These are phyloP conservation scores for Pseudobourletiella spinata DNA, from an alignment of 1,140 invertebrate species.

Conservation along the genomic window DNA sequence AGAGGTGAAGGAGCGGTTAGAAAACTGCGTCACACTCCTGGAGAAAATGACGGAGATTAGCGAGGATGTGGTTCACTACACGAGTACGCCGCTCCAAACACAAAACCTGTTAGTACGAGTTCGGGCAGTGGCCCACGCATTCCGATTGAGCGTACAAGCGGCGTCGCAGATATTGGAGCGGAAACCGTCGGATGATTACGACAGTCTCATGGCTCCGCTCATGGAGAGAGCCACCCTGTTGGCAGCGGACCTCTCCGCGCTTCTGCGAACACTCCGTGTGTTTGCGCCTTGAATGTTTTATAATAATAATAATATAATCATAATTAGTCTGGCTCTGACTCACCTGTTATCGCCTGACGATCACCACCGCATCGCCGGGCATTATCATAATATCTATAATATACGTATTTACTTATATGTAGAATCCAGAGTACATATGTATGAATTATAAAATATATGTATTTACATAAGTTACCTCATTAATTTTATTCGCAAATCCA, in stretches of 20 bases:
- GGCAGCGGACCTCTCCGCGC: constrained; percentile 66
- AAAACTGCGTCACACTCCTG: constrained; percentile 59
- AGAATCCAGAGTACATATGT: too few relatives aligned
- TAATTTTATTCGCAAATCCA: too few relatives aligned
- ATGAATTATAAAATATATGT: too few relatives aligned
- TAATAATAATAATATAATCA: too few relatives aligned
- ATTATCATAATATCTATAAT: too few relatives aligned
- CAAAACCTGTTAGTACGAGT: constrained; percentile 68
- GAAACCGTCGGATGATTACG: constrained; percentile 41
- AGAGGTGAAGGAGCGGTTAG: constrained; percentile 50
- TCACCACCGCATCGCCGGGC: too few relatives aligned
- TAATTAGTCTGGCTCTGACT: too few relatives aligned
- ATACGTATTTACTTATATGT: too few relatives aligned
- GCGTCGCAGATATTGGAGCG: constrained; percentile 50
- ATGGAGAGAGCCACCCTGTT: constrained; percentile 65
- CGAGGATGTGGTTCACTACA: constrained; percentile 59
- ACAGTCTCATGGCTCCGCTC: constrained; percentile 47
- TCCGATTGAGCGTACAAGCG: constrained; percentile 50
- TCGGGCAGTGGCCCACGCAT: constrained; percentile 67
- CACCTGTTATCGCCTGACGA: too few relatives aligned
- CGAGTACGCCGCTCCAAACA: constrained; percentile 64
- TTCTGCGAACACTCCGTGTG: constrained; percentile 69
- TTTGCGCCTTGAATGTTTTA: constrained; percentile 57
- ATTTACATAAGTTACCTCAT: too few relatives aligned
- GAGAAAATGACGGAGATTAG: constrained; percentile 55